Conservation (phyloP, 2,888 invertebrate species). For the Acronicta aceris region DNA sequence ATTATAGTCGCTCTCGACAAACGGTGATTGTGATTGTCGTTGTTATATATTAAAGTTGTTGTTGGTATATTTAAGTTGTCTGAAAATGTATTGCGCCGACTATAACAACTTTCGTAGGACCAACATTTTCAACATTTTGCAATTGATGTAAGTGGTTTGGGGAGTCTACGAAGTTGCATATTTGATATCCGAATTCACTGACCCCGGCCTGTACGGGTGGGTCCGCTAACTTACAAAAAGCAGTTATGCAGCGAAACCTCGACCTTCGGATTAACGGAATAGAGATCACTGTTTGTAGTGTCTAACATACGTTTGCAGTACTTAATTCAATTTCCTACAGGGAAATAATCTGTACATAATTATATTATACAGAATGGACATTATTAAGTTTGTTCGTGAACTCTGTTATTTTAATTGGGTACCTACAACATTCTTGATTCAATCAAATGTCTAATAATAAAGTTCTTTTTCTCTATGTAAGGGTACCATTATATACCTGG, state of each 20-base stretch:
- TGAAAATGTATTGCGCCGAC: conserved; percentile 26
- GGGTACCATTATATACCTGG: background rate
- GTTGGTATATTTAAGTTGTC: conserved; percentile 5
- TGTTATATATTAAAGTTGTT: background rate
- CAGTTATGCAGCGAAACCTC: conserved; percentile 26
- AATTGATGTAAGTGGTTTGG: conserved; percentile 74
- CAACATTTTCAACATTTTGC: conserved; percentile 63
- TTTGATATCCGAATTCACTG: conserved; percentile 68
- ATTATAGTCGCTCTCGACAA: conserved; percentile 5
- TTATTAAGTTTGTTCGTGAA: conserved; percentile 42
- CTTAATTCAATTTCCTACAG: conserved; percentile 61
- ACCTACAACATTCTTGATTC: conserved; percentile 12
- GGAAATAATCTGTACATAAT: conserved; percentile 58
- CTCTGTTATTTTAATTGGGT: conserved; percentile 21
- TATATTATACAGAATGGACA: conserved; percentile 48
- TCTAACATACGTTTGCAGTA: conserved; percentile 30
- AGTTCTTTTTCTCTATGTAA: conserved; percentile 3
- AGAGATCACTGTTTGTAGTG: conserved; percentile 19
- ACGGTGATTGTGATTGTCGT: conserved; percentile 21
- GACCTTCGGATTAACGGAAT: conserved; percentile 31
- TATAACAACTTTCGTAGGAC: conserved; percentile 50
- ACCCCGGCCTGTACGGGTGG: conserved; percentile 48
- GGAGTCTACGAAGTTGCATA: conserved; percentile 71
- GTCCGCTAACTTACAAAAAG: conserved; percentile 34
- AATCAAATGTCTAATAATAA: conserved; percentile 10